Conservation (phyloP, 2,797 vertebrate genomes). For the Typhlichthys eigenmanni region DNA sequence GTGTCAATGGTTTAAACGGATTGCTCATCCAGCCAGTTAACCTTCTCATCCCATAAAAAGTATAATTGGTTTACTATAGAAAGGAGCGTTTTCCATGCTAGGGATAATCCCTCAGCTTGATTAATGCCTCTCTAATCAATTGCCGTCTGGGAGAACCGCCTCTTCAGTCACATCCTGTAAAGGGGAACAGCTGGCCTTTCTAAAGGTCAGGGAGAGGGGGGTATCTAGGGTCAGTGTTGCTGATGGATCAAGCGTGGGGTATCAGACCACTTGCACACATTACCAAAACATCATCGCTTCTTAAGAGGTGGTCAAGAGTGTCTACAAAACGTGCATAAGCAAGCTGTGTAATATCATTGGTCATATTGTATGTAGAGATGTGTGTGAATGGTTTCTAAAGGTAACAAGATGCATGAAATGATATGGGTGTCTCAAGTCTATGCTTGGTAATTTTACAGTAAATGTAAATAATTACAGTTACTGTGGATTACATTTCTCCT, state of each 20-base stretch:
- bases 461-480: no score
- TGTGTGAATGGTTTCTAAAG: no score
- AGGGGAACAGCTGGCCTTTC: conserved; percentile 94
- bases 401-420: no score
- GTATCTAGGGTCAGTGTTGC: conserved; percentile 82
- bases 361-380: no score
- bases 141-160: conserved; percentile 86
- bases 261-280: conserved; percentile 64
- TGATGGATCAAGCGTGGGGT: conserved; percentile 84
- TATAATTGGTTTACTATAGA: conserved; percentile 86
- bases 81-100: conserved; percentile 72
- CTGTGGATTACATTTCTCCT: no score
- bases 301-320: conserved; percentile 37
- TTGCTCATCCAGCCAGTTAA: conserved; percentile 78
- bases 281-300: conserved; percentile 53
- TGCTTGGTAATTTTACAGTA: no score
- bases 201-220: conserved; percentile 87
- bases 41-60: conserved; percentile 81
- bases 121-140: conserved; percentile 98
- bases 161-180: conserved; percentile 87
- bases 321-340: not conserved
- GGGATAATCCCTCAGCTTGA: conserved; percentile 94
- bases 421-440: no score
- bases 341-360: no score
- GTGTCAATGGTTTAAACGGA: conserved; percentile 79